Evolutionary conservation across 2,113 vertebrate species (phyloP).

Genomic region (Semnornis frantzii): DNA sequence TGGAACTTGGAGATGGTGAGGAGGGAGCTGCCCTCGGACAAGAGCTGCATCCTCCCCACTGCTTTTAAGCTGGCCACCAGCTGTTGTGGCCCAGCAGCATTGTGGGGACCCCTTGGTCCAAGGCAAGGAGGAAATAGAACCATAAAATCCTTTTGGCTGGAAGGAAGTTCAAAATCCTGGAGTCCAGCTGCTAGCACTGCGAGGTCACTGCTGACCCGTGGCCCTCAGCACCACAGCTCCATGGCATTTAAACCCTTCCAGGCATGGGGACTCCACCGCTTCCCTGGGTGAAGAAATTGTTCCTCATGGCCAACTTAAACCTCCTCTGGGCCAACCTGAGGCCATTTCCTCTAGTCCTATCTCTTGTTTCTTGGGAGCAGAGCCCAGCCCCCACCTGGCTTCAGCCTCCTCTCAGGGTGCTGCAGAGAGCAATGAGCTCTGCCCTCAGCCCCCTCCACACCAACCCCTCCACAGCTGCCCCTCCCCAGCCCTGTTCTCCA

Average conservation of each 20-base stretch:
- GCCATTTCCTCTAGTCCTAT: neutral
- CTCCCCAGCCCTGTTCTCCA: too few relatives aligned
- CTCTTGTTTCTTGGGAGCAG: neutral
- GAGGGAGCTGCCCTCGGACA: neutral
- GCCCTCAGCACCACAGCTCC: neutral
- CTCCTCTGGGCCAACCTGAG: neutral
- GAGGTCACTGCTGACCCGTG: neutral
- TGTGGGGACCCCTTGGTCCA: neutral
- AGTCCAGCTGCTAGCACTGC: neutral
- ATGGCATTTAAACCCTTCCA: neutral
- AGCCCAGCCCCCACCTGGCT: neutral
- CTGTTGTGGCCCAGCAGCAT: neutral
- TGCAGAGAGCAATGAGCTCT: neutral
- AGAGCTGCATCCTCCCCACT: neutral
- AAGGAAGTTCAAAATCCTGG: neutral
- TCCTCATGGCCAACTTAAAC: neutral
- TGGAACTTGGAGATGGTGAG: neutral
- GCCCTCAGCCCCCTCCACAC: neutral
- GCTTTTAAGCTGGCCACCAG: neutral
- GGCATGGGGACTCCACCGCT: neutral
- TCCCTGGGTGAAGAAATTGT: neutral
- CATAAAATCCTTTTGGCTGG: neutral
- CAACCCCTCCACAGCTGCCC: neutral
- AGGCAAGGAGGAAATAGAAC: neutral
- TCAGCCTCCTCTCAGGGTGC: neutral